Evolutionary conservation across 35 echinoderm and acorn worm species (phyloP).

Genomic region (Ptychodera flava): DNA sequence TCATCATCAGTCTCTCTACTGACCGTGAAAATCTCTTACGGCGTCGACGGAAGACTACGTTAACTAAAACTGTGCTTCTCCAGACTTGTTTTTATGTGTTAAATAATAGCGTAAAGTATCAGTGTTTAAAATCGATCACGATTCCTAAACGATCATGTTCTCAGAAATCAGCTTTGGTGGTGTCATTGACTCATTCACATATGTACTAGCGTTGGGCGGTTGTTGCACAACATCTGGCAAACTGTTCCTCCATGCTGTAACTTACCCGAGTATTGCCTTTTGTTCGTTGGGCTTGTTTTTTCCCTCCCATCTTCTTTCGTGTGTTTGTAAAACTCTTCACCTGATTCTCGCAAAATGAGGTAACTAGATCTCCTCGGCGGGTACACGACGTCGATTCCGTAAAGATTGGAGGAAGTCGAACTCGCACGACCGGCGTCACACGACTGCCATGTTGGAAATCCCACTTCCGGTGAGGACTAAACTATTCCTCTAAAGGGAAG

Average conservation of each 20-base stretch:
- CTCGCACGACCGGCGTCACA: neutral
- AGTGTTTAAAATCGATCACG: too few relatives aligned
- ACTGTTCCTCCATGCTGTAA: neutral
- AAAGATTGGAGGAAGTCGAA: too few relatives aligned
- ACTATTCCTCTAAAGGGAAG: neutral
- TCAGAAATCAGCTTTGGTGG: too few relatives aligned
- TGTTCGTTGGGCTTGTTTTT: neutral
- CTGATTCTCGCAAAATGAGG: neutral
- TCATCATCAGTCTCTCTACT: too few relatives aligned
- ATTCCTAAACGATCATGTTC: too few relatives aligned
- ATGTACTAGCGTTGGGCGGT: too few relatives aligned
- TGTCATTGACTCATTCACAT: too few relatives aligned
- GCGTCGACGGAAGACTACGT: too few relatives aligned
- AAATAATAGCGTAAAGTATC: too few relatives aligned
- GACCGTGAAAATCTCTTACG: too few relatives aligned
- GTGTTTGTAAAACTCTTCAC: neutral
- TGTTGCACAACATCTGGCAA: neutral
- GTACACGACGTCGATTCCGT: neutral
- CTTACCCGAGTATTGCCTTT: neutral
- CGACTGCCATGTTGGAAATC: neutral
- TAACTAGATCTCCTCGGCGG: neutral
- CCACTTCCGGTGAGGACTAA: neutral
- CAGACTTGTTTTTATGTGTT: too few relatives aligned
- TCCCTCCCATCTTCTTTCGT: neutral
- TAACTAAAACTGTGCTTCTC: too few relatives aligned